These are phyloP conservation scores for Chaitophorus viminalis DNA, from an alignment of 2,888 invertebrate genomes.

Conservation along the genomic window DNA sequence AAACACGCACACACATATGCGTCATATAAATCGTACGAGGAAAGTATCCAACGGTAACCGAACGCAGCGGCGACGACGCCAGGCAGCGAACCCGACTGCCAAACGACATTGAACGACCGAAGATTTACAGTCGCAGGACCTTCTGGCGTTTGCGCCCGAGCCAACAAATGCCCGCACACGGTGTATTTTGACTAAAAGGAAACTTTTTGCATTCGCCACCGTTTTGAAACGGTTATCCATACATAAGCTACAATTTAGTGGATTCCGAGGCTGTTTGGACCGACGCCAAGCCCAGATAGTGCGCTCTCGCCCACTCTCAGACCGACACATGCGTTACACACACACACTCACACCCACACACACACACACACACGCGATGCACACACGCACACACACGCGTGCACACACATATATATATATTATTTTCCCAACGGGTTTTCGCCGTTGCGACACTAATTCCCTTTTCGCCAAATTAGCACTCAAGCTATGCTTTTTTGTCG, in stretches of 20 bases:
- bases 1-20: not conserved
- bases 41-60: conserved; percentile 8
- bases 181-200: conserved; percentile 57
- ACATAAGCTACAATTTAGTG: conserved; percentile 61
- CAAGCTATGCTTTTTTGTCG: conserved; percentile 35
- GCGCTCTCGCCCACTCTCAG: not conserved
- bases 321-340: too few relatives aligned
- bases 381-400: too few relatives aligned
- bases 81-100: conserved; percentile 27
- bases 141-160: conserved; percentile 57
- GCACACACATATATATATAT: not conserved
- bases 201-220: conserved; percentile 61
- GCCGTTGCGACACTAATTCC: conserved; percentile 55
- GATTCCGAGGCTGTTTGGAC: conserved; percentile 49
- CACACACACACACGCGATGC: too few relatives aligned
- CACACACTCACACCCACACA: too few relatives aligned
- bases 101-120: conserved; percentile 54
- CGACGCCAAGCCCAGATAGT: conserved; percentile 43
- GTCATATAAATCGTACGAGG: not conserved
- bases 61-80: conserved; percentile 18
- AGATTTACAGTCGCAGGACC: conserved; percentile 50
- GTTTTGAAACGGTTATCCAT: conserved; percentile 55
- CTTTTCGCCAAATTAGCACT: conserved; percentile 60
- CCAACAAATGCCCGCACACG: conserved; percentile 56
- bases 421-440: conserved; percentile 55